phyloP scores from a whole-genome alignment of 37 sponge, comb jelly and placozoan genomes.

The Beroe forskalii region DNA sequence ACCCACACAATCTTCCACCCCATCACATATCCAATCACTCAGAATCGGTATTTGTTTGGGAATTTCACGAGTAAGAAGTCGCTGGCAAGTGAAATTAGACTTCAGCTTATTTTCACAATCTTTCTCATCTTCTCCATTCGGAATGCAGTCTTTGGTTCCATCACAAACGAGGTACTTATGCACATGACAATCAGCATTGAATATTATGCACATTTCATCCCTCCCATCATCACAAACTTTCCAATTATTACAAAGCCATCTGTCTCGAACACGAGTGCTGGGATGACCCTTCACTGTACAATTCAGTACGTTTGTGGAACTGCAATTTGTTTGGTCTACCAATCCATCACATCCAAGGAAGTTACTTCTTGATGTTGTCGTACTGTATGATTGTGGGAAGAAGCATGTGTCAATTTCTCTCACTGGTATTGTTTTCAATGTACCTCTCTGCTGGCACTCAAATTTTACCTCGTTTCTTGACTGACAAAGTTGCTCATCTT shows the following conservation, averaged over 20 bases:
- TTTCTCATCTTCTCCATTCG: background rate
- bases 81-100: background rate
- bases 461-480: background rate
- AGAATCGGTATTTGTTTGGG: background rate
- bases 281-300: background rate
- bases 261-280: background rate
- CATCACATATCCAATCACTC: background rate
- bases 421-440: background rate
- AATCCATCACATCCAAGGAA: background rate
- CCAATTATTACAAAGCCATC: constrained; percentile 37
- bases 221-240: background rate
- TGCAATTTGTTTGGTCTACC: background rate
- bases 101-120: background rate
- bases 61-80: background rate
- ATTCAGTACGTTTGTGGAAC: background rate
- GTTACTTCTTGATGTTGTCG: background rate
- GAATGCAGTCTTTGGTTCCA: background rate
- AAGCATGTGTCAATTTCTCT: background rate
- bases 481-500: background rate
- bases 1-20: background rate
- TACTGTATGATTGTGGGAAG: constrained; percentile 1
- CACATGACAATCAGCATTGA: background rate
- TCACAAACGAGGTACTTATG: background rate
- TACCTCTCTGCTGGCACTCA: background rate
- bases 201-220: background rate